These are phyloP conservation scores for Eumacrocentrus americanus DNA, from an alignment of 2,888 invertebrate genomes.

Conservation along the genomic window DNA sequence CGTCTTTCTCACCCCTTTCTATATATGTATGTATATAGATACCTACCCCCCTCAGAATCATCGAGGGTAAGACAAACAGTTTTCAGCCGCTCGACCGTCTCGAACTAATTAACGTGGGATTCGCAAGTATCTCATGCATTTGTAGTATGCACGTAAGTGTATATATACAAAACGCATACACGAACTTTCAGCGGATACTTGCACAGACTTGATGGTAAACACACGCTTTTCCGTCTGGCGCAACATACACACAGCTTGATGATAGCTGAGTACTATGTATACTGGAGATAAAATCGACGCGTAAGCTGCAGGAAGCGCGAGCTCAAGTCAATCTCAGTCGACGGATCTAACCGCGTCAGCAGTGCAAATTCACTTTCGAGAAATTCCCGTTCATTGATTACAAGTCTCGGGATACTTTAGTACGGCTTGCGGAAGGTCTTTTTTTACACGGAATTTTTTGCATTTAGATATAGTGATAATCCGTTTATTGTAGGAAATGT, in stretches of 20 bases:
- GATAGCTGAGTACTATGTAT: background rate
- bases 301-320: constrained; percentile 10
- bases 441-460: too few relatives aligned
- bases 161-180: too few relatives aligned
- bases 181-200: constrained; percentile 6
- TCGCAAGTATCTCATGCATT: constrained; percentile 26
- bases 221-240: too few relatives aligned
- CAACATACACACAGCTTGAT: too few relatives aligned
- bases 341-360: constrained; percentile 22
- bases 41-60: too few relatives aligned
- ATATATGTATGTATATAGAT: too few relatives aligned
- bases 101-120: constrained; percentile 56
- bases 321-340: constrained; percentile 18
- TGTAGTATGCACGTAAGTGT: background rate
- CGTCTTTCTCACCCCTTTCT: constrained; percentile 33
- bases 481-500: too few relatives aligned
- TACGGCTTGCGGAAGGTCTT: background rate
- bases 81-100: constrained; percentile 48
- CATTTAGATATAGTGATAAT: too few relatives aligned
- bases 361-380: constrained; percentile 22
- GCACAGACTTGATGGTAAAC: background rate
- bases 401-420: constrained; percentile 4
- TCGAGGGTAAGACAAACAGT: constrained; percentile 53
- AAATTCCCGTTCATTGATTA: constrained; percentile 28
- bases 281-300: constrained; percentile 23